phyloP scores from a whole-genome alignment of 2,797 vertebrate genomes.

The Tolypeutes matacus region DNA sequence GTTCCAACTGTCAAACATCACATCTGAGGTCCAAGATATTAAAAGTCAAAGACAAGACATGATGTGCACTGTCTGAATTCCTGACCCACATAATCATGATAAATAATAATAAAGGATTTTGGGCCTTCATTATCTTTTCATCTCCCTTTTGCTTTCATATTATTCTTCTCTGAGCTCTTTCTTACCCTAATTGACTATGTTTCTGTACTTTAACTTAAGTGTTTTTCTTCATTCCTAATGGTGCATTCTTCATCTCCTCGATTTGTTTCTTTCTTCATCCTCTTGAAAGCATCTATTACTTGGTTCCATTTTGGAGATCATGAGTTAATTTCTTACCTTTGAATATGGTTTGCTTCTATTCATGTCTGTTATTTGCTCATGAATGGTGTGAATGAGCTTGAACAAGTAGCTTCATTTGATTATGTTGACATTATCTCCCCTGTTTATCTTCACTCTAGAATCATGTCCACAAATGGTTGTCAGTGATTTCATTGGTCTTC shows the following conservation, averaged over 20 bases:
- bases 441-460: background rate
- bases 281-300: background rate
- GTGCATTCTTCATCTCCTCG: background rate
- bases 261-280: background rate
- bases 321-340: background rate
- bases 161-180: background rate
- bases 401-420: background rate
- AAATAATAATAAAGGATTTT: background rate
- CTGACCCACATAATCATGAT: background rate
- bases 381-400: background rate
- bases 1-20: background rate
- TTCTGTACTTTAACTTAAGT: background rate
- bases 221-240: background rate
- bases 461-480: background rate
- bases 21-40: background rate
- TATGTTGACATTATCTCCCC: background rate
- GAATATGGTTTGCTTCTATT: background rate
- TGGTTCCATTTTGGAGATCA: background rate
- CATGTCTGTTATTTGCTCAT: background rate
- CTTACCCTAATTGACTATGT: background rate
- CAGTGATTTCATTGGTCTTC: background rate
- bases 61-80: background rate
- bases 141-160: background rate
- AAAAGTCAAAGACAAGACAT: background rate
- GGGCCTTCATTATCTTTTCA: background rate